Evolutionary conservation across 2,888 invertebrate species (phyloP), one percentile per base, ranked within the genome.

Genomic region (Agrotis exclamationis): DNA sequence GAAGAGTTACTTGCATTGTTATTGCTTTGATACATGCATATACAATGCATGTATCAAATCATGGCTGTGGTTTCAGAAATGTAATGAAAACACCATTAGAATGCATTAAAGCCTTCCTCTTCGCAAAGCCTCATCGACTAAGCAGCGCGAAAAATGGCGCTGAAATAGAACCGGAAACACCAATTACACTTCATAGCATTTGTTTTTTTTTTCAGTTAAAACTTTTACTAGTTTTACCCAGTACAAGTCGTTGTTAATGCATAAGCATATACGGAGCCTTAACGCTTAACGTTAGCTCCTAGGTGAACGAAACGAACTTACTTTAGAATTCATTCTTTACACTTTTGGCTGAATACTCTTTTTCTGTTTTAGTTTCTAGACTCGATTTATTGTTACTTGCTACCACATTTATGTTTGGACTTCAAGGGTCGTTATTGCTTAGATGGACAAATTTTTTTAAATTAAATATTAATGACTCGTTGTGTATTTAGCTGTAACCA

Each of bases 151-250:
- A 47, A 70, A 45, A 54, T 60, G 53, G 22, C 20, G n/a, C 24
- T 59, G 33, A 20, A 70, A 20, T 70, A 70, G 60, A 60, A 47
- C 18, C 3, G 62, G 53, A 62, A 24, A 60, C 47, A 45, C 16
- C 16, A 70, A 53, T 54, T 70, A 70, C 4, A 47, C 16, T 18
- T 60, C 11, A 47, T 11, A 53, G 14, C 18, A 20, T 47, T 70
- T 39, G 14, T 28, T 68, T 65, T 33, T 54, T 11, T 45, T 54
- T 68, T 45, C 0, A 9, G 24, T 18, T n/a, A 1, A 5, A 24
- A 16, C 18, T n/a, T 39, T 39, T 39, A 39, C 39, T 11, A 11
- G 9, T 39, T 39, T 39, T 11, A 39, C 11, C 9, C 39, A 60
- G 16, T 60, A n/a, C 44, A 18, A 53, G 2, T 45, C 45, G 22